Evolutionary conservation across 2,888 invertebrate species (phyloP).

Genomic region (Sinhomidia bicolor): DNA sequence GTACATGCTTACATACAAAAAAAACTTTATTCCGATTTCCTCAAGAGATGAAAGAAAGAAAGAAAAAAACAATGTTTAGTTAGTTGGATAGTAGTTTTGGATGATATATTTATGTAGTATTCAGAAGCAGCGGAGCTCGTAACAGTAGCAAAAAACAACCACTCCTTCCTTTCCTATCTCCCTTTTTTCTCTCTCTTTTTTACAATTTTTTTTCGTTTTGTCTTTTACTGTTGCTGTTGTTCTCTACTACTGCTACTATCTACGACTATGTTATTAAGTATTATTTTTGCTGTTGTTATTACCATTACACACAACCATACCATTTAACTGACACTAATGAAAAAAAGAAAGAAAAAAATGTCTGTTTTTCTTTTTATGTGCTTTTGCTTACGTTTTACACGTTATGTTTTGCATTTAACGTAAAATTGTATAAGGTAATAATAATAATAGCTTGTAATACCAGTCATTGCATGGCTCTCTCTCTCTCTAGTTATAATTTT

Average conservation of each 20-base stretch:
- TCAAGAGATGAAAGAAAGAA: slow-evolving; percentile 48
- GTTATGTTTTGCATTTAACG: background rate
- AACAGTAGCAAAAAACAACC: slow-evolving; percentile 66
- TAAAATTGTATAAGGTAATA: slow-evolving; percentile 15
- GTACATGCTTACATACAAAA: slow-evolving; percentile 16
- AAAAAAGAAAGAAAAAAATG: background rate
- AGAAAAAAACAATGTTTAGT: slow-evolving; percentile 53
- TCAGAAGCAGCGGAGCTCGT: slow-evolving; percentile 35
- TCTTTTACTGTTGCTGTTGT: slow-evolving; percentile 11
- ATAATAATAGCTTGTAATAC: slow-evolving; percentile 23
- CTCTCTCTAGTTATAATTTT: slow-evolving; percentile 39
- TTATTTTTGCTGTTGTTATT: slow-evolving; percentile 61
- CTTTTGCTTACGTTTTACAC: background rate
- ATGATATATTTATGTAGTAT: slow-evolving; percentile 62
- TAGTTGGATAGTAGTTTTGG: slow-evolving; percentile 46
- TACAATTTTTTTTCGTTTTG: slow-evolving; percentile 34
- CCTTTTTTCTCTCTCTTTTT: slow-evolving; percentile 4
- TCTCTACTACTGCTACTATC: too few species aligned
- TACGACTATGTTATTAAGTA: slow-evolving; percentile 57
- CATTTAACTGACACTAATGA: background rate
- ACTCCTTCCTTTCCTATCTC: slow-evolving; percentile 63
- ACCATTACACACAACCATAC: slow-evolving; percentile 19
- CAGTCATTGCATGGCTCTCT: background rate
- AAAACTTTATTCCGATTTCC: slow-evolving; percentile 59
- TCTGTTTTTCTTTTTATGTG: background rate